Evolutionary conservation across 2,888 invertebrate species (phyloP).

Genomic region (Dorcus parallelipipedus): DNA sequence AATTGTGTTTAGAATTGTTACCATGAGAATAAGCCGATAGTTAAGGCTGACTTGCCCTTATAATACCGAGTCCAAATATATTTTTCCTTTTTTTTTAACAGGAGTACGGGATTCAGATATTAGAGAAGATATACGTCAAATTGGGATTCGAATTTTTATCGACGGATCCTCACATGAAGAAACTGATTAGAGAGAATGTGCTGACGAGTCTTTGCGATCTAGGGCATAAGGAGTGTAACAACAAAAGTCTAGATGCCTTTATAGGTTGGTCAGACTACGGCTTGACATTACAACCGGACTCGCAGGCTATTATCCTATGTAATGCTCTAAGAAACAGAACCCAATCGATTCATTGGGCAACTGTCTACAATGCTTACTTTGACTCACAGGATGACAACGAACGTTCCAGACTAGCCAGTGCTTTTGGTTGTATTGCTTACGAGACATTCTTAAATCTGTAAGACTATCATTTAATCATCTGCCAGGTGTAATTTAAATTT

Average conservation of each 20-base stretch:
- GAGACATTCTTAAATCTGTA: not conserved
- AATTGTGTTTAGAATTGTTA: no score
- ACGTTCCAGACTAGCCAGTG: constrained; percentile 55
- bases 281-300: constrained; percentile 11
- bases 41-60: no score
- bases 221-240: constrained; percentile 22
- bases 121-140: constrained; percentile 54
- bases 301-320: constrained; percentile 42
- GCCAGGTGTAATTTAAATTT: no score
- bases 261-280: constrained; percentile 3
- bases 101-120: constrained; percentile 8
- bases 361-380: constrained; percentile 56
- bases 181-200: constrained; percentile 22
- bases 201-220: constrained; percentile 28
- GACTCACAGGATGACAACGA: constrained; percentile 57
- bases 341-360: constrained; percentile 58
- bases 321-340: constrained; percentile 47
- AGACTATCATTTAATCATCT: no score
- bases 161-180: constrained; percentile 25
- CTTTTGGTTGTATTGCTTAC: constrained; percentile 58
- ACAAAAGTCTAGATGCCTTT: constrained; percentile 14
- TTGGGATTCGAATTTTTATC: constrained; percentile 6
- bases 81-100: not conserved
- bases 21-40: no score
- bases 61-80: no score